These are phyloP conservation scores for Dryobotodes eremita DNA, from an alignment of 2,888 invertebrate species.

Conservation along the genomic window DNA sequence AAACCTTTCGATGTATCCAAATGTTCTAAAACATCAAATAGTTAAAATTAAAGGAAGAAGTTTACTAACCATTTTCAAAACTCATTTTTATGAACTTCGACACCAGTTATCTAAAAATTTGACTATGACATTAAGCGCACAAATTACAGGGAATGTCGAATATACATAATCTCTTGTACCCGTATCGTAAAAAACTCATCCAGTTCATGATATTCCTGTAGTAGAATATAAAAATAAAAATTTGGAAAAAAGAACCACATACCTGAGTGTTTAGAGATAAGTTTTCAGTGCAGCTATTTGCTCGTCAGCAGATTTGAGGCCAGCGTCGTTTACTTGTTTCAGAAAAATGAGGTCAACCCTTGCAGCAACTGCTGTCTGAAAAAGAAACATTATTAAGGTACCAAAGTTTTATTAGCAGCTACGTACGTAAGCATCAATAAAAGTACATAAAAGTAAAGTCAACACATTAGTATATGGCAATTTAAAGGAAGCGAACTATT, in stretches of 20 bases:
- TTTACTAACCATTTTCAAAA: too few relatives aligned
- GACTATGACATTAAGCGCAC: too few relatives aligned
- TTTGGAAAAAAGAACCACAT: not conserved
- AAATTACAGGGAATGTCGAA: not conserved
- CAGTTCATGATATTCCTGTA: not conserved
- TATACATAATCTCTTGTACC: not conserved
- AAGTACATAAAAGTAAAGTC: not conserved
- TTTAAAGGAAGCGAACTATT: not conserved
- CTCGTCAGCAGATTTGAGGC: not conserved
- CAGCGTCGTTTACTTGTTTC: not conserved
- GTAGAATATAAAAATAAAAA: not conserved
- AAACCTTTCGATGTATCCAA: too few relatives aligned
- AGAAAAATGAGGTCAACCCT: not conserved
- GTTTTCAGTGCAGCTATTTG: not conserved
- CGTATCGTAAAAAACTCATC: not conserved
- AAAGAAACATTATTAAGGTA: conserved; percentile 3
- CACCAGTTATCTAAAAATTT: too few relatives aligned
- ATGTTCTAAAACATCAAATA: too few relatives aligned
- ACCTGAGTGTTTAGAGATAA: conserved; percentile 12
- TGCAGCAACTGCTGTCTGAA: conserved; percentile 1
- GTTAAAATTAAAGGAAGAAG: too few relatives aligned
- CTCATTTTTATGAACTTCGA: too few relatives aligned
- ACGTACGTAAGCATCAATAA: not conserved
- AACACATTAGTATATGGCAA: not conserved
- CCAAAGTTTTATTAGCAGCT: too few relatives aligned